phyloP scores from a whole-genome alignment of 2,797 vertebrate species.

The Pelochelys cantorii region DNA sequence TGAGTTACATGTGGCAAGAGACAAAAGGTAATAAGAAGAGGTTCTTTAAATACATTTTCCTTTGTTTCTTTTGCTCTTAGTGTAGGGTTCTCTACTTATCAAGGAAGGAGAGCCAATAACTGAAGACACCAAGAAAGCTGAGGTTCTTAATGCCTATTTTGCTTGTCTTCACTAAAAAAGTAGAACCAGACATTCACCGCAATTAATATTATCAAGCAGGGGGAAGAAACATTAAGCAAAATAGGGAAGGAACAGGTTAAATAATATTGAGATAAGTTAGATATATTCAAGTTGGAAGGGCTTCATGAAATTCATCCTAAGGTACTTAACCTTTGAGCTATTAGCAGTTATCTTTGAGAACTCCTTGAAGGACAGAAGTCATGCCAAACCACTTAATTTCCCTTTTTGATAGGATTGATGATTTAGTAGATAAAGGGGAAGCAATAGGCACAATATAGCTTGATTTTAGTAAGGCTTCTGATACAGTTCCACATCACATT shows the following conservation, averaged over 20 bases:
- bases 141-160: not conserved
- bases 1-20: not conserved
- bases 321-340: not conserved
- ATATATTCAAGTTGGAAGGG: not conserved
- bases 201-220: not conserved
- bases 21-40: not conserved
- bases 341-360: not conserved
- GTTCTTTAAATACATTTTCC: not conserved
- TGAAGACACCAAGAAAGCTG: not conserved
- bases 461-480: not conserved
- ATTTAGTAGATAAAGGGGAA: not conserved
- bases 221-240: not conserved
- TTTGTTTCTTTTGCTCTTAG: not conserved
- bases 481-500: not conserved
- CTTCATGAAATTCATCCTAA: not conserved
- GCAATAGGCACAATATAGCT: not conserved
- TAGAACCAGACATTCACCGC: not conserved
- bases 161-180: not conserved
- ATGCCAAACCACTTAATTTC: not conserved
- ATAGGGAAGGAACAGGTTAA: not conserved
- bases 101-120: not conserved
- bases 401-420: not conserved
- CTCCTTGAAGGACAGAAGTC: not conserved
- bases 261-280: not conserved
- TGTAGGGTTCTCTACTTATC: not conserved